Conservation (phyloP, 2,797 vertebrate species). For the Coccyzus lansbergi region DNA sequence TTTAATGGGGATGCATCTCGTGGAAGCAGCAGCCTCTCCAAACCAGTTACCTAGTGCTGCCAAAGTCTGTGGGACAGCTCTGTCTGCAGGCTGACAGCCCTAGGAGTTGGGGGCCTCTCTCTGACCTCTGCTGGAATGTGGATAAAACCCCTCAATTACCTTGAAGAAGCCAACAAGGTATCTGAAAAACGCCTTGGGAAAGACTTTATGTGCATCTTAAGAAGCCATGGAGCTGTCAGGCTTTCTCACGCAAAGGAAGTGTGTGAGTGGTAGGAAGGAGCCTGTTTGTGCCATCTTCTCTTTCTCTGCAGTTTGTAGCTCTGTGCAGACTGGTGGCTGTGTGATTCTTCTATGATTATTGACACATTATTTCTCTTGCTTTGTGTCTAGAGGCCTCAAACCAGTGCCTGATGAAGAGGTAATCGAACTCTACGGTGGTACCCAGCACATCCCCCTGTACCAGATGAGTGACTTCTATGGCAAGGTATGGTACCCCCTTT, state of each 20-base stretch:
- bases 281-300: not conserved
- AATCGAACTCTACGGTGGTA: slow-evolving; percentile 81
- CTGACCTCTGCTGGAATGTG: slow-evolving; percentile 16
- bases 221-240: not conserved
- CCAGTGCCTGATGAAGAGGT: slow-evolving; percentile 84
- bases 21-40: not conserved
- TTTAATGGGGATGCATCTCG: not conserved
- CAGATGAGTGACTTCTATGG: slow-evolving; percentile 87
- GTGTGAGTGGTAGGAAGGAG: not conserved
- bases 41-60: not conserved
- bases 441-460: slow-evolving; percentile 82
- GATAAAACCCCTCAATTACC: not conserved
- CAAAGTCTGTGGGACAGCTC: not conserved
- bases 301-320: not conserved
- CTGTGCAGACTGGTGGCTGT: not conserved
- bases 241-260: not conserved
- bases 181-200: not conserved
- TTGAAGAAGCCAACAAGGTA: not conserved
- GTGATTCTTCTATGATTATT: too few relatives aligned
- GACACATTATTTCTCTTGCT: not conserved
- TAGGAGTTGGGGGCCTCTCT: not conserved
- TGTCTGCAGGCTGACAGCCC: not conserved
- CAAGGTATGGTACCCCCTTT: slow-evolving; percentile 75
- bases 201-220: not conserved
- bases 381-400: slow-evolving; percentile 77